Percentiles rank a stretch among this genome's conserved stretches.
Conservation (phyloP, 2,797 vertebrate species). For the Anomalospiza imberbis region DNA sequence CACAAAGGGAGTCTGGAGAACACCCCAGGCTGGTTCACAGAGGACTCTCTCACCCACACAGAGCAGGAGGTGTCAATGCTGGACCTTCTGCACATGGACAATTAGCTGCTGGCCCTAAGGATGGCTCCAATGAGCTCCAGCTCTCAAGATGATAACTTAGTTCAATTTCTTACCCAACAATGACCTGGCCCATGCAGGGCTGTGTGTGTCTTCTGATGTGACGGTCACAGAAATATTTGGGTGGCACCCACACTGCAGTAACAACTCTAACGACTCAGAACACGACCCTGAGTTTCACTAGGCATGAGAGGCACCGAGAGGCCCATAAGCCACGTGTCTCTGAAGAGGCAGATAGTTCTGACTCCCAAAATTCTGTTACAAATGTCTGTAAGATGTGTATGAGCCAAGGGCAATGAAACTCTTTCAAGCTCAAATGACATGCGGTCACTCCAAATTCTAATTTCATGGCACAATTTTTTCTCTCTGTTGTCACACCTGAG, state of each 20-base stretch:
- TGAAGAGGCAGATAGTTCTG: background rate
- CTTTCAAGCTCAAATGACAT: slow-evolving; percentile 8
- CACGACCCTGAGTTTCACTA: background rate
- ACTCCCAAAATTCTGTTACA: background rate
- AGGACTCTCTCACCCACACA: background rate
- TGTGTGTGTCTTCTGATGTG: background rate
- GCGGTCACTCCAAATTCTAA: background rate
- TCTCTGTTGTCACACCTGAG: background rate
- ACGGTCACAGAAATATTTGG: background rate
- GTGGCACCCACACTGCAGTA: fast-evolving
- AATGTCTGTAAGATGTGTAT: background rate
- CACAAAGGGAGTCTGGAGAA: background rate
- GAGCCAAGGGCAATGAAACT: background rate
- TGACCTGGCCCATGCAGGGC: fast-evolving
- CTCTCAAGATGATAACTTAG: background rate
- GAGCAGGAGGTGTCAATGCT: background rate
- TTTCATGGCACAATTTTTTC: slow-evolving; percentile 1
- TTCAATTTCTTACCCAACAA: background rate
- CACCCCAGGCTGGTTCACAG: background rate
- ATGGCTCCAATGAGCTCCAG: background rate
- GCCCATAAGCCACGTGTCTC: background rate
- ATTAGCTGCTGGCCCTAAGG: background rate
- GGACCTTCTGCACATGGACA: background rate
- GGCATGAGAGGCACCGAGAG: background rate
- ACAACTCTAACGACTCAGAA: background rate